Conservation (phyloP, 2,797 vertebrate genomes). For the Myotis pilosus region DNA sequence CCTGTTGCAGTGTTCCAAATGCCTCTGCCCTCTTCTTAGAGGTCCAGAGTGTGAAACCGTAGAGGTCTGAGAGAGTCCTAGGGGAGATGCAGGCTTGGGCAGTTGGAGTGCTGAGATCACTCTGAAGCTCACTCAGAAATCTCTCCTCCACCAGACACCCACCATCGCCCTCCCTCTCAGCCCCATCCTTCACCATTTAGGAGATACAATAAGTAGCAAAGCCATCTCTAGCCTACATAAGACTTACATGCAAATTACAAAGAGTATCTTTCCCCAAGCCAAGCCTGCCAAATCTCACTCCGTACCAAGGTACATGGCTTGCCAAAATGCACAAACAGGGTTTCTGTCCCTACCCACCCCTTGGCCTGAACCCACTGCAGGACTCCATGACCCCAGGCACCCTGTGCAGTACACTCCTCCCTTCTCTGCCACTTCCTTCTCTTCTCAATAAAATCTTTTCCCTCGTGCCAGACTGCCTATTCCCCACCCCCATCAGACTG, state of each 20-base stretch:
- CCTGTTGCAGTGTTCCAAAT: neutral
- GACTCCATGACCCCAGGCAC: neutral
- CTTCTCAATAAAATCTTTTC: neutral
- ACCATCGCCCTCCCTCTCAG: neutral
- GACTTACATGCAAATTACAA: neutral
- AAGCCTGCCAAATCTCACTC: rapidly evolving
- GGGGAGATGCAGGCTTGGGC: neutral
- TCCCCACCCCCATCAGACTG: neutral
- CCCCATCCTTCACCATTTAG: neutral
- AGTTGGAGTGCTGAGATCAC: neutral
- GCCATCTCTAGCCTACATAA: neutral
- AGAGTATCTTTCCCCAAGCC: neutral
- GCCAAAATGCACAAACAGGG: neutral
- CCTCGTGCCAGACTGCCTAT: neutral
- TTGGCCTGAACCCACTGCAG: no score
- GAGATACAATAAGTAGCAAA: rapidly evolving
- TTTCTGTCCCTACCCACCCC: neutral
- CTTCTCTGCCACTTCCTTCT: neutral
- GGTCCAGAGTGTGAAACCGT: neutral
- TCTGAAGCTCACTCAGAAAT: neutral
- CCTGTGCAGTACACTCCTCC: neutral
- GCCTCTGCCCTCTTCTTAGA: neutral
- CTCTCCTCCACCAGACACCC: neutral
- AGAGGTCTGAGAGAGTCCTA: neutral
- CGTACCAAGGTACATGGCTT: neutral